Percentiles rank a stretch among this genome's conserved stretches.
Conservation (phyloP, 2,888 invertebrate genomes). For the Callinectes sapidus region DNA sequence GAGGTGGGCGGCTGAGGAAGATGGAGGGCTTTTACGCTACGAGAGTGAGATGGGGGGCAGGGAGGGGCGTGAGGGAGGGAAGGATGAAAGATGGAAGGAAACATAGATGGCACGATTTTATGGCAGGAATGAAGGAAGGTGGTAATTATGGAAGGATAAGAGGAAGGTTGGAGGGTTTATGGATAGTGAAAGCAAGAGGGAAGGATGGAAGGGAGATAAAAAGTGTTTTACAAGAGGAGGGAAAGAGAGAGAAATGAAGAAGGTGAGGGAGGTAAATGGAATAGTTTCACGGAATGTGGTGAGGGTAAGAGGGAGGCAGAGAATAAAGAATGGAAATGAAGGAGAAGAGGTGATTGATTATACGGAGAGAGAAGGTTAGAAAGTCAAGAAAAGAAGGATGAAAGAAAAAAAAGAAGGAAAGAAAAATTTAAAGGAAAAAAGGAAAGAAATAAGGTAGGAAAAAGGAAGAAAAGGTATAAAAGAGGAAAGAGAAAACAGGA, state of each 20-base stretch:
- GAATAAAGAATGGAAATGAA: neutral
- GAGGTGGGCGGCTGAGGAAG: neutral
- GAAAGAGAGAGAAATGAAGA: neutral
- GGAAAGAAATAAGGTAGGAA: neutral
- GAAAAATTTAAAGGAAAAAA: neutral
- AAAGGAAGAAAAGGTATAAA: neutral
- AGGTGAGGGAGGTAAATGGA: neutral
- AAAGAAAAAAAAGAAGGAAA: neutral
- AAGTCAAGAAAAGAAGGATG: neutral
- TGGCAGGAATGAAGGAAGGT: neutral
- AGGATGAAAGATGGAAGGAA: neutral
- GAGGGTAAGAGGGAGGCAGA: neutral
- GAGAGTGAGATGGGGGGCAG: neutral
- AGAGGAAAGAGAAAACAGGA: neutral
- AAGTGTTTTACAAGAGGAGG: too few species aligned
- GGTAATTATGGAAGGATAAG: neutral
- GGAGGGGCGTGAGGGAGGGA: neutral
- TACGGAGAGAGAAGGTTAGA: neutral
- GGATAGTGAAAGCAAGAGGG: neutral
- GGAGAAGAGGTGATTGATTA: neutral
- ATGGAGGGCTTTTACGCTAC: too few species aligned
- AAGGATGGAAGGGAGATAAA: neutral
- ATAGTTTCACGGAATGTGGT: too few species aligned
- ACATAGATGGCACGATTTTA: neutral
- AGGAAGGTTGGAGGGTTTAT: neutral